Conservation (phyloP, 2,888 invertebrate species). For the Seira musarum region DNA sequence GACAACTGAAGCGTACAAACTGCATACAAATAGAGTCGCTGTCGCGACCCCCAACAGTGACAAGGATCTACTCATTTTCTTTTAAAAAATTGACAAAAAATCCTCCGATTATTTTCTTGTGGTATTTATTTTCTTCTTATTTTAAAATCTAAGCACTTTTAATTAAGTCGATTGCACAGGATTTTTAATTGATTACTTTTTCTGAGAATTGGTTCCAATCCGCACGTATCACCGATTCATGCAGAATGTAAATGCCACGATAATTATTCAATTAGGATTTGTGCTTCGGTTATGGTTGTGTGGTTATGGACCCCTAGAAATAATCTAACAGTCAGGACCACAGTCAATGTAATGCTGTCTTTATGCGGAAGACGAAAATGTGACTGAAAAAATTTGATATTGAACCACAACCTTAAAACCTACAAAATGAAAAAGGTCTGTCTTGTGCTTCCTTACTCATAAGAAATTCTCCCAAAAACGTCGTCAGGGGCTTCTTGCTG, state of each 20-base stretch:
- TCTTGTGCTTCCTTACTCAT: constrained; percentile 10
- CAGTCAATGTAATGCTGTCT: constrained; percentile 4
- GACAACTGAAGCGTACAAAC: constrained; percentile 11
- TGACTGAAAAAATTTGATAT: constrained; percentile 64
- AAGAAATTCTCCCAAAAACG: not conserved
- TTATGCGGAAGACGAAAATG: constrained; percentile 61
- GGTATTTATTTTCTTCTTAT: too few species aligned
- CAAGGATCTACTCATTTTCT: constrained; percentile 26
- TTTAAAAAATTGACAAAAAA: constrained; percentile 26
- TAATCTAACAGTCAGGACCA: constrained; percentile 14
- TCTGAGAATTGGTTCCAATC: too few species aligned
- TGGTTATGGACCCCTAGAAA: constrained; percentile 21
- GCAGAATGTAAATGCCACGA: not conserved
- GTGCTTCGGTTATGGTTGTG: too few species aligned
- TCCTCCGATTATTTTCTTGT: too few species aligned
- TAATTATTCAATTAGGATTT: not conserved
- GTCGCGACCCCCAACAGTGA: constrained; percentile 28
- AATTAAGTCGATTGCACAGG: too few species aligned
- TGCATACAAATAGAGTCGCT: constrained; percentile 1
- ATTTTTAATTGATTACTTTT: too few species aligned
- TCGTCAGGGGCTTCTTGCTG: not conserved
- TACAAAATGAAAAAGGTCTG: constrained; percentile 62
- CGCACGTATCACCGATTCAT: not conserved
- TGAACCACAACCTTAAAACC: constrained; percentile 63
- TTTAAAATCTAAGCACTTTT: too few species aligned